Evolutionary conservation across 2,113 vertebrate genomes (phyloP).

Genomic region (Eubucco bourcierii): DNA sequence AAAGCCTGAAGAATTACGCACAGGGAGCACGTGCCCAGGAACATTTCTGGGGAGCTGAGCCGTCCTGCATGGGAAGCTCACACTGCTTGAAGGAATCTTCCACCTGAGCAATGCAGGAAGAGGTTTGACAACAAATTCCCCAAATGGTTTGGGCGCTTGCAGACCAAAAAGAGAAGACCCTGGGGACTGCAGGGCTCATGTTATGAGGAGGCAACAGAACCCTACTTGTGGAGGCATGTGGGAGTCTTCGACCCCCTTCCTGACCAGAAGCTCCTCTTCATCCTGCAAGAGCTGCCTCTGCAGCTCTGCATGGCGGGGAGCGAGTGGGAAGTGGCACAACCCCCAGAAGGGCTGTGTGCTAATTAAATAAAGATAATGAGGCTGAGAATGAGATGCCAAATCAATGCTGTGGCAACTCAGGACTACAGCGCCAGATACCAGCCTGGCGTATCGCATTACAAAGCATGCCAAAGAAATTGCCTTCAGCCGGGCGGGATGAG

Average conservation of each 20-base stretch:
- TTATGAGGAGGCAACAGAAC: not conserved
- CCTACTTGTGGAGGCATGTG: not conserved
- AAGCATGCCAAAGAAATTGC: slow-evolving; percentile 42
- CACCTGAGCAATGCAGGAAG: not conserved
- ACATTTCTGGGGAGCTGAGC: fast-evolving
- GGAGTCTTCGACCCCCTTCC: not conserved
- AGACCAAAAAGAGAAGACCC: not conserved
- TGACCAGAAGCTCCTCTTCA: not conserved
- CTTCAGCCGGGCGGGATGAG: slow-evolving; percentile 41
- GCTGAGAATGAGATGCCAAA: slow-evolving; percentile 66
- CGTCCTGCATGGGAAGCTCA: fast-evolving
- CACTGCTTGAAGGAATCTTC: not conserved
- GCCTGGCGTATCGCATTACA: slow-evolving; percentile 30
- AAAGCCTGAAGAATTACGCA: fast-evolving
- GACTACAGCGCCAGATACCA: slow-evolving; percentile 45
- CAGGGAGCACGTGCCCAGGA: fast-evolving
- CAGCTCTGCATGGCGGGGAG: not conserved
- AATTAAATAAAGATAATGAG: slow-evolving; percentile 69
- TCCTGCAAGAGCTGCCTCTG: slow-evolving; percentile 1
- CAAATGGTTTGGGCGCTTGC: not conserved
- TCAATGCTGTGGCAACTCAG: slow-evolving; percentile 61
- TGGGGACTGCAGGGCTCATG: not conserved
- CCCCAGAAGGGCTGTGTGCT: slow-evolving; percentile 55
- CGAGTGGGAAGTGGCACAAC: slow-evolving; percentile 39
- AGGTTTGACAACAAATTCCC: not conserved